These are phyloP conservation scores for Psittacula echo DNA, from an alignment of 2,797 vertebrate species.

Conservation along the genomic window DNA sequence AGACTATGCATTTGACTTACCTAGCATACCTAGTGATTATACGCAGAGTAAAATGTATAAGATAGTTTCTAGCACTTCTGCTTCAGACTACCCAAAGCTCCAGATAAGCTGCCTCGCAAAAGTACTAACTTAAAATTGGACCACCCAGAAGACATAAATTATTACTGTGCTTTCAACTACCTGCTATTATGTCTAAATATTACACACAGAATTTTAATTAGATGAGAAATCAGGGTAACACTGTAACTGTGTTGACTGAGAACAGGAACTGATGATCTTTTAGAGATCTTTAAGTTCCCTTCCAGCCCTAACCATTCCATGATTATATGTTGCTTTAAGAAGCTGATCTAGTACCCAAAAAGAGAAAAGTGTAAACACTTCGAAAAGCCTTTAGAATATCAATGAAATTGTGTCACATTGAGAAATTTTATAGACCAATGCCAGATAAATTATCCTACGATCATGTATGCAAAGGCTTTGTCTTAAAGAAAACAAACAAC, in stretches of 20 bases:
- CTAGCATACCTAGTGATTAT: background rate
- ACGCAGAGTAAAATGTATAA: background rate
- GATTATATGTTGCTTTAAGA: background rate
- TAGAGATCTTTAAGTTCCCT: background rate
- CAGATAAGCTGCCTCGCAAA: background rate
- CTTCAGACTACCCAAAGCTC: background rate
- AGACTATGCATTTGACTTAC: background rate
- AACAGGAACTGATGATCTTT: background rate
- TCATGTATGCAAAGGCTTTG: background rate
- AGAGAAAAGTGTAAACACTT: background rate
- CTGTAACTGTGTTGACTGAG: background rate
- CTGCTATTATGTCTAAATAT: background rate
- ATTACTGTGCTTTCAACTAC: background rate
- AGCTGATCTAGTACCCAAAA: background rate
- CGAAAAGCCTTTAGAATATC: background rate
- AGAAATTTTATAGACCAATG: background rate
- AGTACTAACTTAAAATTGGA: background rate
- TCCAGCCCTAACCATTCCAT: background rate
- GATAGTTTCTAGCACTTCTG: background rate
- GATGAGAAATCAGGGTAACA: background rate
- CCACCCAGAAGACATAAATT: background rate
- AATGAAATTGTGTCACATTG: background rate
- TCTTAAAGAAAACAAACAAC: background rate
- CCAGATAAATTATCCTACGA: background rate
- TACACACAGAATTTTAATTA: background rate